Percentiles rank a stretch among this genome's conserved stretches.
Evolutionary conservation across 2,888 invertebrate genomes (phyloP).

Genomic region (Euproctis similis): DNA sequence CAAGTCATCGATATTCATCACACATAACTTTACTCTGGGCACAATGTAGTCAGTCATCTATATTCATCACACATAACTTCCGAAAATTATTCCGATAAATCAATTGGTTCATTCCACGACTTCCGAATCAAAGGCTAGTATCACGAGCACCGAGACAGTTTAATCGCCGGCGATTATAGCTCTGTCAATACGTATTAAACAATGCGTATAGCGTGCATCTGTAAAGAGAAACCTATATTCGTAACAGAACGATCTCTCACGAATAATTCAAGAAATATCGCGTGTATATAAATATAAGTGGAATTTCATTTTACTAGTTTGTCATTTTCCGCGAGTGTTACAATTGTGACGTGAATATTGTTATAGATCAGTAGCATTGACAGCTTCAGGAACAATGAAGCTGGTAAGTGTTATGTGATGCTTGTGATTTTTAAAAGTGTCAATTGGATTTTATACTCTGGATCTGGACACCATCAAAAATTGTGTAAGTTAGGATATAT

Average conservation of each 20-base stretch:
- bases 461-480: slow-evolving; percentile 24
- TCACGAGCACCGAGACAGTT: too few relatives aligned
- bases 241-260: slow-evolving; percentile 56
- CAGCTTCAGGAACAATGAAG: slow-evolving; percentile 65
- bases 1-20: too few relatives aligned
- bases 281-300: slow-evolving; percentile 74
- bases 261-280: slow-evolving; percentile 65
- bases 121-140: too few relatives aligned
- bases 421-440: slow-evolving; percentile 26
- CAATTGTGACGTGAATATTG: slow-evolving; percentile 57
- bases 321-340: slow-evolving; percentile 56
- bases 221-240: slow-evolving; percentile 56
- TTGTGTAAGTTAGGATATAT: too few relatives aligned
- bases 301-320: slow-evolving; percentile 73
- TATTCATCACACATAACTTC: too few relatives aligned
- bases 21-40: too few relatives aligned
- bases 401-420: slow-evolving; percentile 65
- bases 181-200: slow-evolving; percentile 19
- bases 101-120: too few relatives aligned
- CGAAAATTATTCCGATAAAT: too few relatives aligned
- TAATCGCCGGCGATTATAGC: too few relatives aligned
- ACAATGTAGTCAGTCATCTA: too few relatives aligned
- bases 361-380: slow-evolving; percentile 33
- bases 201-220: slow-evolving; percentile 18
- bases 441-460: slow-evolving; percentile 24